Conservation (phyloP, 2,113 vertebrate genomes). For the cattle (Bos taurus) region ARS-UCD2.0 NC_037357.1:63195001-63195500, state of each 20-base stretch:
- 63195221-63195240: neutral
- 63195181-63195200: neutral
- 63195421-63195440: neutral
- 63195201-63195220: neutral
- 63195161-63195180: neutral
- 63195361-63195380: neutral
- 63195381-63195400: neutral
- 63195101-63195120: neutral
- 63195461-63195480: neutral
- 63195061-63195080: neutral
- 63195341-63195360: neutral
- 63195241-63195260: neutral
- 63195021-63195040: neutral
- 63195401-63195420: neutral
- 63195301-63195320: neutral
- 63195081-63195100: neutral
- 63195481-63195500: neutral
- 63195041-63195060: neutral
- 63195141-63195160: neutral
- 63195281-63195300: neutral
- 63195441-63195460: neutral
- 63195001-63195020: neutral
- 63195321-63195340: neutral
- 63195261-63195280: neutral
- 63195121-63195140: neutral